Conservation (phyloP, 2,113 vertebrate genomes). For the Tauraco erythrolophus region DNA sequence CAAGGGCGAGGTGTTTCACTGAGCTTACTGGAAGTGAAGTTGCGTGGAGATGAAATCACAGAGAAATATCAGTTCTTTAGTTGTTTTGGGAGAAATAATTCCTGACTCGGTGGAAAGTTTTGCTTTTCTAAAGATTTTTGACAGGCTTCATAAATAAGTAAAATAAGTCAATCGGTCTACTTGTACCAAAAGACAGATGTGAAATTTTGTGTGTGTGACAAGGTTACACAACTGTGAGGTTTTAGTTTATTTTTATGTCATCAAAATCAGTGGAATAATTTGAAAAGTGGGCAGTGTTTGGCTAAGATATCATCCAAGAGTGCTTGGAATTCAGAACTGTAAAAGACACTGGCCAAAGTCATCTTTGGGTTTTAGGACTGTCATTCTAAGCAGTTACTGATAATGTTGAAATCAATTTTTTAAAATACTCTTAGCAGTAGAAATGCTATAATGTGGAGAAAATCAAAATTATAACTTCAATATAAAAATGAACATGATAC, state of each 20-base stretch:
- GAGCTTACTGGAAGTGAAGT: background rate
- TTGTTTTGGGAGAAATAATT: background rate
- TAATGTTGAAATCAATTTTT: background rate
- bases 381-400: background rate
- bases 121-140: background rate
- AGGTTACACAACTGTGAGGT: background rate
- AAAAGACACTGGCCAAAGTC: background rate
- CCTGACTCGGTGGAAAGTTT: background rate
- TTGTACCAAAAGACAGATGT: background rate
- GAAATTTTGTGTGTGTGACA: background rate
- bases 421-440: background rate
- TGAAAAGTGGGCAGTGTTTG: background rate
- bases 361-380: background rate
- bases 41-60: background rate
- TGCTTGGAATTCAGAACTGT: background rate
- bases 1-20: background rate
- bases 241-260: background rate
- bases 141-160: background rate
- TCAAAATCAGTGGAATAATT: background rate
- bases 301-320: background rate
- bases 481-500: background rate
- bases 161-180: background rate
- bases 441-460: background rate
- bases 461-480: background rate
- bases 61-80: background rate